These are phyloP conservation scores for Mizuhopecten yessoensis DNA, from an alignment of 1,140 invertebrate genomes.

Conservation along the genomic window DNA sequence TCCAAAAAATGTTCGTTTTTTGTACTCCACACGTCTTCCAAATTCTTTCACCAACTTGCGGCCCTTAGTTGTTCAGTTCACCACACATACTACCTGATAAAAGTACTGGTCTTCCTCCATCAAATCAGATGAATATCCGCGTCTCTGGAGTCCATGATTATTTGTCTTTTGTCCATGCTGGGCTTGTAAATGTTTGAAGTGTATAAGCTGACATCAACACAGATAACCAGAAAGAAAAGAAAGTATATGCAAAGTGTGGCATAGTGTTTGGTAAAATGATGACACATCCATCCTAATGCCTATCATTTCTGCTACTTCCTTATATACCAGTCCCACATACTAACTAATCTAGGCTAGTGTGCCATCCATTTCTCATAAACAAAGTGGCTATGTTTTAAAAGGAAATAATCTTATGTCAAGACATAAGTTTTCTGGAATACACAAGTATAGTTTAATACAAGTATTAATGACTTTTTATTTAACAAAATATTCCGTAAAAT, in stretches of 20 bases:
- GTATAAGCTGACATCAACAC: constrained; percentile 26
- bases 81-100: constrained; percentile 38
- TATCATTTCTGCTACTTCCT: constrained; percentile 11
- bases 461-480: too few relatives aligned
- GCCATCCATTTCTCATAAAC: constrained; percentile 36
- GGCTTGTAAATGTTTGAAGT: constrained; percentile 38
- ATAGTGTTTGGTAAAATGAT: constrained; percentile 7
- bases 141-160: background rate
- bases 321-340: constrained; percentile 32
- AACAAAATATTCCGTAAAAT: too few relatives aligned
- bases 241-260: background rate
- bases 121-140: background rate
- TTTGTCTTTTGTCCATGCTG: background rate
- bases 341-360: background rate
- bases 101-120: background rate
- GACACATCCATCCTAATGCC: background rate
- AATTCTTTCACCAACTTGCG: constrained; percentile 14
- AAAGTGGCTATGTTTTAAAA: background rate
- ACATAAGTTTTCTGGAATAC: background rate
- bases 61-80: constrained; percentile 37
- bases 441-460: background rate
- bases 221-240: constrained; percentile 29
- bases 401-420: background rate
- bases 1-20: constrained; percentile 17
- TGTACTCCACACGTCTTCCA: constrained; percentile 15